These are phyloP conservation scores for Limnephilus lunatus DNA, from an alignment of 2,888 invertebrate species.

Conservation along the genomic window DNA sequence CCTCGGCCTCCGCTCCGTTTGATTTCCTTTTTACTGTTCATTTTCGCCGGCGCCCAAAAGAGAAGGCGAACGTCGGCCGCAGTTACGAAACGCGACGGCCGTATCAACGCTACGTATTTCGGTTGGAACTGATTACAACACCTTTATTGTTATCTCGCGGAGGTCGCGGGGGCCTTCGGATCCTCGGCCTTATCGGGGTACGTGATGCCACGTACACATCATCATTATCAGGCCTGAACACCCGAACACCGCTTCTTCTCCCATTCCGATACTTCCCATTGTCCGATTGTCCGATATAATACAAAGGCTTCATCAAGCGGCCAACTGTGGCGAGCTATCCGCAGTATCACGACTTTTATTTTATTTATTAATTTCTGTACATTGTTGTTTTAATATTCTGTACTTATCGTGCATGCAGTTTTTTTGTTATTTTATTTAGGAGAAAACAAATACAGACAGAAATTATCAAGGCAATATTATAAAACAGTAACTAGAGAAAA, in stretches of 20 bases:
- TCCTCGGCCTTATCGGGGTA: constrained; percentile 30
- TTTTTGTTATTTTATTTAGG: too few relatives aligned
- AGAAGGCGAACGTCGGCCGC: constrained; percentile 48
- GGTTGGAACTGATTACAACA: constrained; percentile 58
- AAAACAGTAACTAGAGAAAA: too few relatives aligned
- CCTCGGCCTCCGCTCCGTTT: constrained; percentile 46
- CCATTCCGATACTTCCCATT: background rate
- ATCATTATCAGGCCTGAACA: background rate
- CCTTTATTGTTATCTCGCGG: constrained; percentile 56
- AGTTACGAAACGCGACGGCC: constrained; percentile 49
- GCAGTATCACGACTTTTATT: background rate
- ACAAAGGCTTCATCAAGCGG: background rate
- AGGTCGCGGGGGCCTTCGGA: constrained; percentile 16
- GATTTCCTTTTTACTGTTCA: constrained; percentile 50
- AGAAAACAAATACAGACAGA: too few relatives aligned
- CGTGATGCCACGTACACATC: constrained; percentile 14
- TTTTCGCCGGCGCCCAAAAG: constrained; percentile 27
- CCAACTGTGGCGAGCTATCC: background rate
- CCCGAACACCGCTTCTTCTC: background rate
- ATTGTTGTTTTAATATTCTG: too few relatives aligned
- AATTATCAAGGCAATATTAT: too few relatives aligned
- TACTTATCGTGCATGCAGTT: too few relatives aligned
- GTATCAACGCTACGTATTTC: constrained; percentile 58
- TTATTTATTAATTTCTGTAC: too few relatives aligned
- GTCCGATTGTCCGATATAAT: background rate